phyloP scores from a whole-genome alignment of 2,888 invertebrate genomes.

The Antheraea assamensis region DNA sequence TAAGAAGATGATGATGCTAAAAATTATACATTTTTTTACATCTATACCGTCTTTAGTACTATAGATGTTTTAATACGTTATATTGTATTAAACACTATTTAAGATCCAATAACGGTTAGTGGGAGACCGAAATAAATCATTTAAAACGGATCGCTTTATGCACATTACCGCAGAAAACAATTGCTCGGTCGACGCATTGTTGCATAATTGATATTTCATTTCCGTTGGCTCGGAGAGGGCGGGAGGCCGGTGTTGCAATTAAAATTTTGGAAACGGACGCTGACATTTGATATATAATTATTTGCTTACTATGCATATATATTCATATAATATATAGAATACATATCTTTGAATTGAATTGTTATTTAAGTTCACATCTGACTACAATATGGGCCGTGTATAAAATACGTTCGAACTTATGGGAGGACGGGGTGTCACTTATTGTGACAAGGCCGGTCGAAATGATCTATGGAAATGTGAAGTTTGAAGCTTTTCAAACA shows the following conservation, averaged over 20 bases:
- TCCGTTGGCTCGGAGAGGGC: neutral
- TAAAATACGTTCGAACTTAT: too few species aligned
- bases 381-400: too few species aligned
- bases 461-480: too few species aligned
- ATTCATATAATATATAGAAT: too few species aligned
- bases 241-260: neutral
- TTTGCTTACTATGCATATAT: neutral
- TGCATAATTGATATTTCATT: neutral
- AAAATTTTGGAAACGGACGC: neutral
- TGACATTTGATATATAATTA: neutral
- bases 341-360: too few species aligned
- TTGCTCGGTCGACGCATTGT: neutral
- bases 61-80: neutral
- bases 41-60: too few species aligned
- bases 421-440: too few species aligned
- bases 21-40: too few species aligned
- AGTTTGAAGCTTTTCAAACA: too few species aligned
- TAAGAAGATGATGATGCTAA: too few species aligned
- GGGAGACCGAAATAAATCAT: neutral
- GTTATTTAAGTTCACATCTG: too few species aligned
- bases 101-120: neutral
- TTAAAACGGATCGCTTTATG: neutral
- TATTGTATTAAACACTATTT: neutral
- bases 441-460: too few species aligned
- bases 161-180: slow-evolving; percentile 1